Conservation (phyloP, 2,113 vertebrate genomes). For the Speoplatyrhinus poulsoni region DNA sequence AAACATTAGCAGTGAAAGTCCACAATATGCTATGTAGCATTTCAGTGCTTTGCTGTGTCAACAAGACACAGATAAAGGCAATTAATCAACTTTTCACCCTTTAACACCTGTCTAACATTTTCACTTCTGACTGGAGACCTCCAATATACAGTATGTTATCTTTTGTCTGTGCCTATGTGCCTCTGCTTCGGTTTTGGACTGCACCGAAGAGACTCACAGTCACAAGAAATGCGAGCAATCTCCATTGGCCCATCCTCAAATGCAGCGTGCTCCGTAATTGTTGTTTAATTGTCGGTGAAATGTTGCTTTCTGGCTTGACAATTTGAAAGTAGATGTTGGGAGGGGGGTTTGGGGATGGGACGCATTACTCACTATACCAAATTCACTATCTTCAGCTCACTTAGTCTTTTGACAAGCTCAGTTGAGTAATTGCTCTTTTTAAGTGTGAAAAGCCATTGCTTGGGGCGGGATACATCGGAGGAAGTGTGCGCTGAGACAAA, state of each 20-base stretch:
- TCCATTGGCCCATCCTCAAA: conserved; percentile 49
- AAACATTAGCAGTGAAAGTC: too few species aligned
- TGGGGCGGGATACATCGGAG: conserved; percentile 1
- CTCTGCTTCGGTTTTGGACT: not conserved
- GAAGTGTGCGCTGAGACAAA: too few species aligned
- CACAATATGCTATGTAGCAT: too few species aligned
- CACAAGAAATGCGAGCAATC: conserved; percentile 42
- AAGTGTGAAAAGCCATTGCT: conserved; percentile 18
- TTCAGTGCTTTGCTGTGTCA: too few species aligned
- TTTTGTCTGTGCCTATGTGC: not conserved
- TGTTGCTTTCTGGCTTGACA: conserved; percentile 65
- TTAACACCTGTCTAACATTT: too few species aligned
- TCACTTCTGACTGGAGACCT: too few species aligned
- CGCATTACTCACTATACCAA: not conserved
- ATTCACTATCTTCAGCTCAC: conserved; percentile 19
- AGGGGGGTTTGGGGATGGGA: not conserved
- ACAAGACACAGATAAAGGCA: too few species aligned
- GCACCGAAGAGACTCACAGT: conserved; percentile 10
- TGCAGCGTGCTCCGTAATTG: conserved; percentile 58
- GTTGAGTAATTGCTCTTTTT: conserved; percentile 41
- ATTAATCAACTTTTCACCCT: too few species aligned
- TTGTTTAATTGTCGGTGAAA: conserved; percentile 72
- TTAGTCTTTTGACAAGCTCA: conserved; percentile 28
- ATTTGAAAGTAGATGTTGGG: conserved; percentile 33
- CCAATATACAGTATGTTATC: too few species aligned